Percentiles rank a stretch among this genome's conserved stretches.
Conservation (phyloP, 2,113 vertebrate genomes). For the Stegostoma tigrinum region DNA sequence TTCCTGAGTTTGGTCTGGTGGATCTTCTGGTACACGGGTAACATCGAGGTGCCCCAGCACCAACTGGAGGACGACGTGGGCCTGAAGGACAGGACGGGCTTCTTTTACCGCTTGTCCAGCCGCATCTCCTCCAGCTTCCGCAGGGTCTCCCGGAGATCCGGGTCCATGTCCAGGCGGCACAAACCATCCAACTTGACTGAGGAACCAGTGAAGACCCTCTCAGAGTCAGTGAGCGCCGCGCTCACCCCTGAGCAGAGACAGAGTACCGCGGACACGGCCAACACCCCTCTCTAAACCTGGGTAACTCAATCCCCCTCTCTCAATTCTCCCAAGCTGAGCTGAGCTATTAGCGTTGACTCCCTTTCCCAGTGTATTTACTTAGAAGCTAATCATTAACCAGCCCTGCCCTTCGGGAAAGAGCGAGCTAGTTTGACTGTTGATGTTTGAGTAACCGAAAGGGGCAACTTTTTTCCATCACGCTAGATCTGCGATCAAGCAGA, state of each 20-base stretch:
- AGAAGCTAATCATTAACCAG: conserved; percentile 39
- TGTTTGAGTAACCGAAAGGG: not conserved
- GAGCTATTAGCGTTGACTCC: too few species aligned
- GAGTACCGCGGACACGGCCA: conserved; percentile 43
- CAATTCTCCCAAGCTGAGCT: not conserved
- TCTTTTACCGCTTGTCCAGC: conserved; percentile 47
- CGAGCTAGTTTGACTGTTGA: not conserved
- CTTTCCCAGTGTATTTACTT: conserved; percentile 22
- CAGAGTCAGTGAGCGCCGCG: conserved; percentile 39
- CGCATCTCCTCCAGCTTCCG: conserved; percentile 51
- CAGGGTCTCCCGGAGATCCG: not conserved
- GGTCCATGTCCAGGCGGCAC: too few species aligned
- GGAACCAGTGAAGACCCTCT: conserved; percentile 41
- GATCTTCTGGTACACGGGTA: conserved; percentile 88
- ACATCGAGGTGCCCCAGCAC: conserved; percentile 70
- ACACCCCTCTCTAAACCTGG: conserved; percentile 44
- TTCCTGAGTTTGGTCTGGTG: conserved; percentile 89
- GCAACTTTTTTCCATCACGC: not conserved
- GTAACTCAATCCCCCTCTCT: not conserved
- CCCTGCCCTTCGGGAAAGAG: not conserved
- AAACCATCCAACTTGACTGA: not conserved
- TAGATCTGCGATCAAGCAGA: not conserved
- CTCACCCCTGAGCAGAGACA: not conserved
- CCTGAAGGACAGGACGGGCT: conserved; percentile 44
- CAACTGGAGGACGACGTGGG: conserved; percentile 62